Evolutionary conservation across 2,888 invertebrate genomes (phyloP).

Genomic region (Diplazon laetatorius): DNA sequence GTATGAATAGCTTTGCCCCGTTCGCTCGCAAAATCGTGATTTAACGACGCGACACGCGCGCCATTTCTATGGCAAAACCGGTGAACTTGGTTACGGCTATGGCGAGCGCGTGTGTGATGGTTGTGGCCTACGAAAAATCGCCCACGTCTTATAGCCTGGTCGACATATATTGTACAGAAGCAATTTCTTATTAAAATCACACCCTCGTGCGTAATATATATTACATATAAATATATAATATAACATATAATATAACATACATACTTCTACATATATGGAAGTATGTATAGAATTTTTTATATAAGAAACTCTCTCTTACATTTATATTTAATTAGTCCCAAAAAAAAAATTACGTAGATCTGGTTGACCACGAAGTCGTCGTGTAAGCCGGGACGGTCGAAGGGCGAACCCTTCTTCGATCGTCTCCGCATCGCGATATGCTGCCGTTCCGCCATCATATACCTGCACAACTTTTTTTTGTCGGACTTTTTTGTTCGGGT

Average conservation of each 20-base stretch:
- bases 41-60: slow-evolving; percentile 71
- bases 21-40: slow-evolving; percentile 72
- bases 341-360: background rate
- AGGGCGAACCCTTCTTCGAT: slow-evolving; percentile 34
- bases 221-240: too few species aligned
- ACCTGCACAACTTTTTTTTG: slow-evolving; percentile 20
- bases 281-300: too few species aligned
- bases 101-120: slow-evolving; percentile 30
- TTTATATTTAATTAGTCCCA: slow-evolving; percentile 13
- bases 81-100: slow-evolving; percentile 32
- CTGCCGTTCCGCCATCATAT: slow-evolving; percentile 12
- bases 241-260: too few species aligned
- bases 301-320: too few species aligned
- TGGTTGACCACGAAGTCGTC: slow-evolving; percentile 1
- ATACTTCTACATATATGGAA: too few species aligned
- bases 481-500: slow-evolving; percentile 33
- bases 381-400: background rate
- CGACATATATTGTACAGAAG: slow-evolving; percentile 41
- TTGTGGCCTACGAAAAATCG: slow-evolving; percentile 48
- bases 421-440: background rate
- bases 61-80: slow-evolving; percentile 49
- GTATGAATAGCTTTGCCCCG: slow-evolving; percentile 69
- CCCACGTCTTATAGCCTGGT: slow-evolving; percentile 47
- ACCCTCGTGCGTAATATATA: too few species aligned
- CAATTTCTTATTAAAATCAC: background rate